Base-by-base conservation (phyloP, 2,797 vertebrate genomes). In the Botia almorhae region DNA sequence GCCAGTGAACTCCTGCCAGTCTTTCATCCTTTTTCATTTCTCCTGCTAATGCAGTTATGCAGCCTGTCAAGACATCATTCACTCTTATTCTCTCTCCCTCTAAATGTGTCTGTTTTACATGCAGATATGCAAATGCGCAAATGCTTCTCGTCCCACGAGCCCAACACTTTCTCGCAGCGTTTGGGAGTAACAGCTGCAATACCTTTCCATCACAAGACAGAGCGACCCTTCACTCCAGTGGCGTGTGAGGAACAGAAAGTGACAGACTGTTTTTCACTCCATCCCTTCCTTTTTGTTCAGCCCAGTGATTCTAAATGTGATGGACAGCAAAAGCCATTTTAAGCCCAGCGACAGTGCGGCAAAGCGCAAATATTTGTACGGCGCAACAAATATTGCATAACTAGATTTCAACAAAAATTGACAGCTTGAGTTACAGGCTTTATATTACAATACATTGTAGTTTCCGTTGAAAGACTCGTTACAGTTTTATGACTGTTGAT, bases 251-350 rank as follows among this genome's bases (percentile, higher is more conserved):
- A 87, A 87, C 70, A 74, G 43, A 53, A 85, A 85, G 80, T 67
- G 82, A 87, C 84, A 84, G 82, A 61, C 29, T 56, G 14, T 50
- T 77, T 67, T 50, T 8, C 64, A 56, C 33, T 43, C 71, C 56
- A 16, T 56, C 65, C 63, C 33, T 71, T 60, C 55, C 29, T 75
- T 83, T 82, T 80, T 82, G 76, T 80, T 73, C 78, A 81, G 78
- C 61, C 74, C 80, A 82, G 55, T 50, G 58, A 81, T 68, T 83
- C 64, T 81, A 76, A 85, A 58, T 19, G 73, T 85, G 86, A 85
- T 65, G 85, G 86, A 82, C 80, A 83, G 80, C 61, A 68, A 84
- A 83, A 87, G 81, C 72, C 80, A 87, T 84, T 80, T 65, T 58
- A 75, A 76, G 79, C 76, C 48, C 73, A 64, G 70, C 60, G 69